phyloP scores from a whole-genome alignment of 2,888 invertebrate species.

The Drosophila emarginata region DNA sequence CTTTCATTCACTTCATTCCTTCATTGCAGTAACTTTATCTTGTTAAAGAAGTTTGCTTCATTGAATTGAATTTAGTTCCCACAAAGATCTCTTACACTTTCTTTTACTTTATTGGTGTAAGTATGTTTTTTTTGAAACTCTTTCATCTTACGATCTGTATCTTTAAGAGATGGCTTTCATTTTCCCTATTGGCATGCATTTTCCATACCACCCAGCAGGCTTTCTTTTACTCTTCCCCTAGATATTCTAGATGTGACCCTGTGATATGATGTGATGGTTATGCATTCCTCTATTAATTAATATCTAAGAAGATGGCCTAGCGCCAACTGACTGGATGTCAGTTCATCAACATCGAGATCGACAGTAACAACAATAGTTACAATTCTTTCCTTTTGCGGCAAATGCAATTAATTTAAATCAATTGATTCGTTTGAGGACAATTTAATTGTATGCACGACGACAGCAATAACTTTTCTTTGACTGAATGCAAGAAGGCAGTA shows the following conservation, averaged over 20 bases:
- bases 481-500: slow-evolving; percentile 19
- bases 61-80: background rate
- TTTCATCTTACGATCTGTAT: background rate
- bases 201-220: slow-evolving; percentile 4
- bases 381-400: slow-evolving; percentile 66
- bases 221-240: background rate
- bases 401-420: slow-evolving; percentile 82
- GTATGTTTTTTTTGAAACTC: background rate
- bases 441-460: slow-evolving; percentile 80
- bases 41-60: background rate
- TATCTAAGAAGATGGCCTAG: slow-evolving; percentile 44
- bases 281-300: slow-evolving; percentile 66
- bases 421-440: slow-evolving; percentile 83
- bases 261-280: slow-evolving; percentile 1
- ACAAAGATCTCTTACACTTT: background rate
- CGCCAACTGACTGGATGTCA: slow-evolving; percentile 45
- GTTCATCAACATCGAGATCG: slow-evolving; percentile 48
- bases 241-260: background rate
- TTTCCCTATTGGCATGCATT: background rate
- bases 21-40: no score
- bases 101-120: background rate
- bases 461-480: background rate
- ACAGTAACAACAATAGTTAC: slow-evolving; percentile 23
- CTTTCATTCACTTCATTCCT: no score
- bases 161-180: background rate